Conservation (phyloP, 2,113 vertebrate species). For the Zosterops hypoxanthus region DNA sequence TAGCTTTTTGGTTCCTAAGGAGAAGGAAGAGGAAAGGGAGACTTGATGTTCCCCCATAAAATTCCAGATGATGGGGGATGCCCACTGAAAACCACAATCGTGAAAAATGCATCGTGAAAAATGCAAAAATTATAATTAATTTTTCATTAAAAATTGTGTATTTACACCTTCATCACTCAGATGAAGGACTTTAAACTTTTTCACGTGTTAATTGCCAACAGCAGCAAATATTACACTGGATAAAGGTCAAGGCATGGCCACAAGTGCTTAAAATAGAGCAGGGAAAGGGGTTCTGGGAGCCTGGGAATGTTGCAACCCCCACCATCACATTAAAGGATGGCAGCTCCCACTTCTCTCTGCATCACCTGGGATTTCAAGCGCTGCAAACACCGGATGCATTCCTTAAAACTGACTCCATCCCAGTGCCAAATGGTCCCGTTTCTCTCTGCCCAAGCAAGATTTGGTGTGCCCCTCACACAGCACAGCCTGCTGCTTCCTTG, state of each 20-base stretch:
- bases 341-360: neutral
- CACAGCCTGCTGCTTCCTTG: neutral
- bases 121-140: neutral
- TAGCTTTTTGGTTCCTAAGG: neutral
- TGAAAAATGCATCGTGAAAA: slow-evolving; percentile 10
- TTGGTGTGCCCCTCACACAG: accelerated
- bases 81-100: neutral
- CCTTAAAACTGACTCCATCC: neutral
- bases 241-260: neutral
- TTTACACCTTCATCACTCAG: neutral
- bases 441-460: neutral
- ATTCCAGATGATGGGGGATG: accelerated
- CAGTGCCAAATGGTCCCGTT: neutral
- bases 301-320: neutral
- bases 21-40: neutral
- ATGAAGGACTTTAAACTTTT: neutral
- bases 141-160: neutral
- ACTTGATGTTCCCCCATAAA: neutral
- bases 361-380: neutral
- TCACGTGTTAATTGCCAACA: neutral
- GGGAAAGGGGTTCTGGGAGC: neutral
- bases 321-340: neutral
- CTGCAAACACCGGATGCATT: accelerated
- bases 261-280: neutral
- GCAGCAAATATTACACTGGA: neutral